Conservation (phyloP, 2,888 invertebrate species). For the Chaetoderma sp. region DNA sequence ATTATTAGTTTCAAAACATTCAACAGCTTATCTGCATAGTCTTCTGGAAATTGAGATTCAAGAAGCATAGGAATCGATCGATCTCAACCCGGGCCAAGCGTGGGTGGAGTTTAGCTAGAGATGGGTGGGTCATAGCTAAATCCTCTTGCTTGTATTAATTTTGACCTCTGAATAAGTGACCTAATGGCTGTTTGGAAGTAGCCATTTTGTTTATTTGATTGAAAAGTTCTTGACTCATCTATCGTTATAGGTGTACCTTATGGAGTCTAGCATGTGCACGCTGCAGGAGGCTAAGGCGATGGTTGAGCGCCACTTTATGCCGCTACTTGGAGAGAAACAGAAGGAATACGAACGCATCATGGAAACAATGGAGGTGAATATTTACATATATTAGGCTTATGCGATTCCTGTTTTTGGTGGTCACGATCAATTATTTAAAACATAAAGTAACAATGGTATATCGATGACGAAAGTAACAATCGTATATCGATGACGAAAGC, state of each 20-base stretch:
- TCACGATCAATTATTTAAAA: no score
- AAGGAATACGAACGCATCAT: slow-evolving; percentile 59
- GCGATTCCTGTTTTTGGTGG: no score
- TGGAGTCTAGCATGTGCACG: slow-evolving; percentile 53
- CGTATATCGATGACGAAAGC: no score
- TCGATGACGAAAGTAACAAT: no score
- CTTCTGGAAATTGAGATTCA: no score
- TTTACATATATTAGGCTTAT: no score
- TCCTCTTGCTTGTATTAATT: background rate
- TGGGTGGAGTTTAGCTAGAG: background rate
- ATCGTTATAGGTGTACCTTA: slow-evolving; percentile 45
- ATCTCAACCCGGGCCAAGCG: background rate
- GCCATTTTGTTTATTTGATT: no score
- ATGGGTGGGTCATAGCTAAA: background rate
- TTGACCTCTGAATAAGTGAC: background rate
- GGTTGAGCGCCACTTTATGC: slow-evolving; percentile 60
- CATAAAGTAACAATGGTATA: no score
- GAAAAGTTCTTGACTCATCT: slow-evolving; percentile 1
- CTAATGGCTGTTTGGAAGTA: no score
- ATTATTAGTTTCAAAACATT: no score
- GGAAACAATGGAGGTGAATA: slow-evolving; percentile 60
- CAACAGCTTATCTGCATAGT: no score
- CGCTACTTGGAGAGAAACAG: slow-evolving; percentile 64
- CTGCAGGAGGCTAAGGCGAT: slow-evolving; percentile 50
- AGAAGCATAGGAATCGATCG: no score